phyloP scores from a whole-genome alignment of 2,113 vertebrate species.

The Egretta garzetta region DNA sequence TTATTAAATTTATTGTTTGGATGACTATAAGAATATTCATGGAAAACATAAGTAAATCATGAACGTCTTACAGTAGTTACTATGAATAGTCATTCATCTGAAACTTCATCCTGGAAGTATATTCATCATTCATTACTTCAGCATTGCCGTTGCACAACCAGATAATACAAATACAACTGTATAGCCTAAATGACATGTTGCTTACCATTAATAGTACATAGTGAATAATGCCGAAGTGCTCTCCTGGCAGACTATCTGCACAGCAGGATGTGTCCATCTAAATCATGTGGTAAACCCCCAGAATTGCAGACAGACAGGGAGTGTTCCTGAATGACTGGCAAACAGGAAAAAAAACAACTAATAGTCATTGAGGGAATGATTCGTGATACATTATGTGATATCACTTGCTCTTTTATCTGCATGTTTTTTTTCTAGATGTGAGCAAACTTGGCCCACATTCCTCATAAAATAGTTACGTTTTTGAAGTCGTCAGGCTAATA shows the following conservation, averaged over 20 bases:
- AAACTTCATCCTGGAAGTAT: neutral
- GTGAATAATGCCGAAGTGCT: neutral
- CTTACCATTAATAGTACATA: neutral
- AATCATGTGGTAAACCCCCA: neutral
- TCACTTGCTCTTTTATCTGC: neutral
- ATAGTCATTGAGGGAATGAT: neutral
- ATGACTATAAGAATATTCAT: neutral
- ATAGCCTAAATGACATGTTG: neutral
- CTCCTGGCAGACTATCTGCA: neutral
- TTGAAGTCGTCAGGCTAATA: neutral
- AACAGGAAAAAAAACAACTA: neutral
- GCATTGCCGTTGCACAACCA: neutral
- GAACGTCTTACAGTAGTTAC: neutral
- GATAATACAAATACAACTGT: neutral
- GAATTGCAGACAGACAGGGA: neutral
- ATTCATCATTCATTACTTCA: neutral
- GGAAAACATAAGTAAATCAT: neutral
- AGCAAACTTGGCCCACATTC: neutral
- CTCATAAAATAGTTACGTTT: neutral
- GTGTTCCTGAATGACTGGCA: neutral
- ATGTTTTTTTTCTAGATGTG: neutral
- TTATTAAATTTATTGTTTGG: neutral
- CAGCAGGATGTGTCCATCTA: neutral
- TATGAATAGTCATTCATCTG: neutral
- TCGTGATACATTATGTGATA: neutral